A percentile compares a stretch with the other conserved stretches of the same genome.
Conservation (phyloP, 2,113 vertebrate species). For the Oncorhynchus clarkii region DNA sequence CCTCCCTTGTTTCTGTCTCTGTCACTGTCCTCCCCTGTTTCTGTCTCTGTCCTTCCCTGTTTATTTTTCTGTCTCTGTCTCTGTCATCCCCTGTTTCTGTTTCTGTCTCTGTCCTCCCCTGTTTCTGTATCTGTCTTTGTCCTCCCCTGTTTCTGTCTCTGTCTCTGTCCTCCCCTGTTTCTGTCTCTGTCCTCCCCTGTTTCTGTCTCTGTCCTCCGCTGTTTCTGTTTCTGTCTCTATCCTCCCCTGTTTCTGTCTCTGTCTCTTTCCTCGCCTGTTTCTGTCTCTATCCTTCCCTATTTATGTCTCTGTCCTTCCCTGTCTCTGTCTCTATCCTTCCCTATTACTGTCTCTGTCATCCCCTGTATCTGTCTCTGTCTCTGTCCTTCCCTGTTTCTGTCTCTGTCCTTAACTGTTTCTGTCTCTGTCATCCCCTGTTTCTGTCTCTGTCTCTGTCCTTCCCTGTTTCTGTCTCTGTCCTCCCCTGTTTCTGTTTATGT, state of each 20-base stretch:
- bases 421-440: no score
- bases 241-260: conserved; percentile 48
- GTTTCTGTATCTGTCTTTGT: neutral
- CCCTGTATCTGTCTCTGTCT: neutral
- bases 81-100: no score
- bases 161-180: conserved; percentile 40
- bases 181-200: conserved; percentile 14
- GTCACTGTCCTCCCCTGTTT: no score
- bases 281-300: conserved; percentile 27
- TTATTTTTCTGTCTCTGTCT: no score
- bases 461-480: no score
- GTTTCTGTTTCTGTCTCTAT: conserved; percentile 42
- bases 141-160: conserved; percentile 24
- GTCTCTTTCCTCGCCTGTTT: conserved; percentile 30
- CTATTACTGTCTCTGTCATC: conserved; percentile 37
- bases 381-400: conserved; percentile 25
- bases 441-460: conserved; percentile 17
- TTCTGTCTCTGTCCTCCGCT: no score
- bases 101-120: conserved; percentile 67
- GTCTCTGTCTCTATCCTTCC: no score
- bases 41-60: no score
- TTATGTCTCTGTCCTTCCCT: neutral
- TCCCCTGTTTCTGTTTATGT: no score
- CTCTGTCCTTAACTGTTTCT: conserved; percentile 43
- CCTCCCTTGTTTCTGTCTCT: no score